Evolutionary conservation across 2,888 invertebrate species (phyloP).

Genomic region (Lycocerus yunnanus): DNA sequence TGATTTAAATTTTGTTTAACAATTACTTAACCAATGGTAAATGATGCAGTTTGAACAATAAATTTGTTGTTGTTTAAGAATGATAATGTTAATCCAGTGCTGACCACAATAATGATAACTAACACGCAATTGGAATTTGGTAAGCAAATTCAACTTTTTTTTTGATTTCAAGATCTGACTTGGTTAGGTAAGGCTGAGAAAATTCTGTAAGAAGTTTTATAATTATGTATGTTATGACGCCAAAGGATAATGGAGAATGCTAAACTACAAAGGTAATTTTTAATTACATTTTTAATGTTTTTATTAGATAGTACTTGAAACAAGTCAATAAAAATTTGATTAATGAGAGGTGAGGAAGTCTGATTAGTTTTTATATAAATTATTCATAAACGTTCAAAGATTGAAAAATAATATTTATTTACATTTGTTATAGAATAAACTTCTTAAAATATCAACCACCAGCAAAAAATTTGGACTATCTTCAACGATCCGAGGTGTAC

Average conservation of each 20-base stretch:
- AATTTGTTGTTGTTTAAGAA: background rate
- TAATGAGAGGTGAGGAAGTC: background rate
- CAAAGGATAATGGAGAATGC: background rate
- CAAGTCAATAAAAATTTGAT: background rate
- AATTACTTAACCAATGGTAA: background rate
- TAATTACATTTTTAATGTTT: background rate
- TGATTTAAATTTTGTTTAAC: background rate
- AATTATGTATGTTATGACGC: no score
- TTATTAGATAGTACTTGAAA: background rate
- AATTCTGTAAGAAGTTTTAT: background rate
- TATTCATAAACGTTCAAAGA: background rate
- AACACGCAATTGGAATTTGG: background rate
- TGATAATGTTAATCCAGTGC: background rate
- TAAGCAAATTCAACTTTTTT: background rate
- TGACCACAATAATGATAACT: background rate
- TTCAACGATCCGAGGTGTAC: conserved; percentile 80
- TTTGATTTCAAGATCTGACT: background rate
- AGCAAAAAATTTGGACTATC: conserved; percentile 72
- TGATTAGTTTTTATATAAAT: background rate
- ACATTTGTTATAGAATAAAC: conserved; percentile 69
- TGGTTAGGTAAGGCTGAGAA: background rate
- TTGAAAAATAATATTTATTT: background rate
- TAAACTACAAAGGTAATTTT: background rate
- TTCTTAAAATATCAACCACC: conserved; percentile 89
- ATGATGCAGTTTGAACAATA: background rate